Base-by-base conservation (phyloP, 2,113 vertebrate species). In the Spheniscus mendiculus region DNA sequence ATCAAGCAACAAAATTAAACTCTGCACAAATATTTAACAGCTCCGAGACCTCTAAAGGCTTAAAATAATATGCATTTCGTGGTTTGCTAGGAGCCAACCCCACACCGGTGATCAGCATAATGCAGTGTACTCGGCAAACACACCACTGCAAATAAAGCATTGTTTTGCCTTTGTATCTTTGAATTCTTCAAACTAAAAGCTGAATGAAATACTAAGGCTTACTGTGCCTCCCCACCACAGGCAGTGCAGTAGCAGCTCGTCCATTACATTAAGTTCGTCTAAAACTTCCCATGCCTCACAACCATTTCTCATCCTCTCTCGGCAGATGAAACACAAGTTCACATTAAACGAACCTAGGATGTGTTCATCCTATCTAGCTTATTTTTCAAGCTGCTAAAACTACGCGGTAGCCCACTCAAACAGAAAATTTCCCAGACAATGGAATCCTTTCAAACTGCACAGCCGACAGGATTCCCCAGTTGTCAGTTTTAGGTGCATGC, bases 241-340 rank as follows among this genome's bases (percentile, higher is more conserved):
- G 29, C 59, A 76, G 80, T 53, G 87, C 45, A 29, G 65, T 14
- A 97, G 83, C 92, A 97, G 97, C 96, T 98, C 53, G n/a, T 61
- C 79, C 87, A 79, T 97, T 93, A 95, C 94, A 29, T 96, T 94
- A 98, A 98, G 97, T 98, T 98, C 27, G 44, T 36, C 96, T 93
- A 36, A 77, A 98, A 97, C 97, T 98, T 97, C 97, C 95, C 97
- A 95, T 77, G 95, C 88, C 84, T 95, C 92, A 49, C 91, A 79
- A 86, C 56, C 83, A 69, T 91, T 77, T 88, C 94, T 71, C 86
- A 95, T 72, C 27, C 91, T 63, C 72, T 87, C 91, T 38, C 52
- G 18, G 94, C 79, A 90, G 95, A 92, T 59, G 47, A 90, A 91
- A 84, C 71, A 56, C 93, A 97, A 98, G 96, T 98, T 97, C 96